Percentiles rank a stretch among this genome's conserved stretches.
Evolutionary conservation across 2,113 vertebrate genomes (phyloP).

Genomic region (Halichoeres trimaculatus): DNA sequence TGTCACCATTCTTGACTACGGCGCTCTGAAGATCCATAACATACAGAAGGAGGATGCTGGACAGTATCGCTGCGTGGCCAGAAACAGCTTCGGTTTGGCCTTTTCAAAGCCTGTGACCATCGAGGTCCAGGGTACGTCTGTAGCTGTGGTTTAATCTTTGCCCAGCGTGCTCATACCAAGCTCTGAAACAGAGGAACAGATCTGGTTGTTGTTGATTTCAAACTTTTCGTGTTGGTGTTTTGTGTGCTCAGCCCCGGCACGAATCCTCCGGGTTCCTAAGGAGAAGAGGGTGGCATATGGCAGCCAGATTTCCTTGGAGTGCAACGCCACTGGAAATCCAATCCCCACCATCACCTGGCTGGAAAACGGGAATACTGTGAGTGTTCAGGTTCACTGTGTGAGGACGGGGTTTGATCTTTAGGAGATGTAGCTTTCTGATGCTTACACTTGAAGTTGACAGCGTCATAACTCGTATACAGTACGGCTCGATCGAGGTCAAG

Average conservation of each 20-base stretch:
- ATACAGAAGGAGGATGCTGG: slow-evolving; percentile 95
- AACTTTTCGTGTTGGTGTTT: not conserved
- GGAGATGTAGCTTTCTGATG: not conserved
- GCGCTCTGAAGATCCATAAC: slow-evolving; percentile 93
- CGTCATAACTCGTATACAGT: not conserved
- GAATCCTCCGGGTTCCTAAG: slow-evolving; percentile 92
- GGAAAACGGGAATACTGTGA: slow-evolving; percentile 96
- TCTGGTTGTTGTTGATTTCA: not conserved
- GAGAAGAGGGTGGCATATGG: slow-evolving; percentile 93
- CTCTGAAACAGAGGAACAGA: not conserved
- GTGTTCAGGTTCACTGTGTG: slow-evolving; percentile 56
- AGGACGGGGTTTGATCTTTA: not conserved
- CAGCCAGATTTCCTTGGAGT: slow-evolving; percentile 89
- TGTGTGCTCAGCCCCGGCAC: slow-evolving; percentile 88
- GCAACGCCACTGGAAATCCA: slow-evolving; percentile 92
- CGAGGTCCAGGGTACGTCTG: slow-evolving; percentile 88
- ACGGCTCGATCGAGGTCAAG: too few species aligned
- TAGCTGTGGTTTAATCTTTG: not conserved
- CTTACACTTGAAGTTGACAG: not conserved
- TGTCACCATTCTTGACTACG: slow-evolving; percentile 92
- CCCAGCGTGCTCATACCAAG: not conserved
- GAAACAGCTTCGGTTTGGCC: slow-evolving; percentile 94
- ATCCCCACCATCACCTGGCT: slow-evolving; percentile 94
- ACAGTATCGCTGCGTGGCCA: slow-evolving; percentile 94
- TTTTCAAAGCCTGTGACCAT: slow-evolving; percentile 92